Conservation (phyloP, 1,140 invertebrate genomes). For the Leptonema lineaticorne region DNA sequence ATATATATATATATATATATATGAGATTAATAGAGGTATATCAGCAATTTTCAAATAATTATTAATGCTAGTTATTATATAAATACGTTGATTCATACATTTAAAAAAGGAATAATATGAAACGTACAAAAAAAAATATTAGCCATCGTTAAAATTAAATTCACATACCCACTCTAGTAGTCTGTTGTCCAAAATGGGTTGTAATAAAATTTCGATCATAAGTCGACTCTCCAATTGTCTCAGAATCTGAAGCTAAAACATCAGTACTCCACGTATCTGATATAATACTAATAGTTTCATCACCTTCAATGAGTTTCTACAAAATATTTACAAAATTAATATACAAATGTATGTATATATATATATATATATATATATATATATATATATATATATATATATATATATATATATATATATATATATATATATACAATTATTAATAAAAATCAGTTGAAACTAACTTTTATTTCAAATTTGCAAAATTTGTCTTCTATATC, state of each 20-base stretch:
- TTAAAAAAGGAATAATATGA: neutral
- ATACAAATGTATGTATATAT: too few species aligned
- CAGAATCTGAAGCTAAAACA: constrained; percentile 91
- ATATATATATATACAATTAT: too few species aligned
- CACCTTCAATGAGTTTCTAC: constrained; percentile 76
- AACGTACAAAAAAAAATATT: neutral
- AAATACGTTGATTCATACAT: too few species aligned
- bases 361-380: too few species aligned
- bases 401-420: too few species aligned
- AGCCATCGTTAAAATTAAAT: neutral
- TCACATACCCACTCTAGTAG: constrained; percentile 25
- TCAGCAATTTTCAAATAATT: too few species aligned
- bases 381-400: too few species aligned
- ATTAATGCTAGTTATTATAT: too few species aligned
- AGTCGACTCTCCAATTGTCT: constrained; percentile 75
- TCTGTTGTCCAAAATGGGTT: constrained; percentile 44
- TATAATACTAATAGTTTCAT: constrained; percentile 93
- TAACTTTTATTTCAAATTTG: constrained; percentile 91
- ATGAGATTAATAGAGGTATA: too few species aligned
- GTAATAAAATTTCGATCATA: constrained; percentile 54
- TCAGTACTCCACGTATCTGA: constrained; percentile 98
- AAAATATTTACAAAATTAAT: too few species aligned
- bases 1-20: neutral
- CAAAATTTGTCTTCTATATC: constrained; percentile 99
- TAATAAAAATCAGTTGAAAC: neutral